Percentiles rank a stretch among this genome's conserved stretches.
Evolutionary conservation across 1,140 invertebrate genomes (phyloP).

Genomic region (Sarcophaga peregrina): DNA sequence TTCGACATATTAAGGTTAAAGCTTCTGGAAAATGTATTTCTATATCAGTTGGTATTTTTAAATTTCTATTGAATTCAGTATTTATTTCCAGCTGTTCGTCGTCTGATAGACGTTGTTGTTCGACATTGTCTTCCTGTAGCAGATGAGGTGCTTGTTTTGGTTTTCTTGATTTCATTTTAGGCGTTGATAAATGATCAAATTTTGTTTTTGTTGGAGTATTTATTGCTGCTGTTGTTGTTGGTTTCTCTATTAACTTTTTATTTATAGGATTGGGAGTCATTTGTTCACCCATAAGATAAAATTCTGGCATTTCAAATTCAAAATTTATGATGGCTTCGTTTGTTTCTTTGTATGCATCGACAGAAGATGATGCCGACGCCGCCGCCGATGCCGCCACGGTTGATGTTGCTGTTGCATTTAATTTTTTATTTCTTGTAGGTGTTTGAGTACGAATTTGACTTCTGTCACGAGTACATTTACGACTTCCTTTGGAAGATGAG

Average conservation of each 20-base stretch:
- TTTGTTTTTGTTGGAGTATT: constrained; percentile 22
- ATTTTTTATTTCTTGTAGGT: constrained; percentile 23
- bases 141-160: constrained; percentile 2
- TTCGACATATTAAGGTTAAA: background rate
- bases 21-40: background rate
- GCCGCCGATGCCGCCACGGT: background rate
- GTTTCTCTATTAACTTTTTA: constrained; percentile 9
- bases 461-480: constrained; percentile 27
- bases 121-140: background rate
- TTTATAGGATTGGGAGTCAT: constrained; percentile 12
- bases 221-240: constrained; percentile 39
- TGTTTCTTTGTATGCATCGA: background rate
- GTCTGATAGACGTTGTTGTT: background rate
- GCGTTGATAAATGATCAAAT: background rate
- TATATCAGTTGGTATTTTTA: background rate
- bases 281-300: constrained; percentile 35
- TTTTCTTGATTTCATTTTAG: background rate
- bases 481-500: background rate
- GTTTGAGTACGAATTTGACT: background rate
- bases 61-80: background rate
- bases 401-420: constrained; percentile 20
- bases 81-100: background rate
- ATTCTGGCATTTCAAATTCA: constrained; percentile 38
- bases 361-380: background rate
- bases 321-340: constrained; percentile 36